These are phyloP conservation scores for Mythimna pallens DNA, from an alignment of 2,888 invertebrate species.

Conservation along the genomic window DNA sequence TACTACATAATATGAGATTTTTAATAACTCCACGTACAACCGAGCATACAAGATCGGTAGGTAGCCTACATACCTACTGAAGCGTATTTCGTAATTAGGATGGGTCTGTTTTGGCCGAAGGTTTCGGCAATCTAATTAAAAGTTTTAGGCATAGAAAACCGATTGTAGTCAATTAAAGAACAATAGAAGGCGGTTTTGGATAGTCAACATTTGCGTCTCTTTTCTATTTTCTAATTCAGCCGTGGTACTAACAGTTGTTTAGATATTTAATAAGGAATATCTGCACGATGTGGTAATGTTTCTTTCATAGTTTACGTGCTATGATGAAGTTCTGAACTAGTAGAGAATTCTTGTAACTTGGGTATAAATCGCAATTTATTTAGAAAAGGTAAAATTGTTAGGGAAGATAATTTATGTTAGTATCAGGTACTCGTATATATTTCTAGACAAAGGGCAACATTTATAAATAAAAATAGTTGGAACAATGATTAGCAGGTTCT, in stretches of 20 bases:
- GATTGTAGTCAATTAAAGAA: constrained; percentile 12
- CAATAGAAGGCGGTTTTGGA: neutral
- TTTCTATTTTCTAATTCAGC: neutral
- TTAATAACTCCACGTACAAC: neutral
- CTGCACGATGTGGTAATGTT: neutral
- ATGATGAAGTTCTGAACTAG: neutral
- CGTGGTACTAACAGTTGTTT: neutral
- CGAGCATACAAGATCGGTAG: neutral
- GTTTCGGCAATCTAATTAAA: constrained; percentile 40
- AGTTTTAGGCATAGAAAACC: constrained; percentile 20
- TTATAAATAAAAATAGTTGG: too few species aligned
- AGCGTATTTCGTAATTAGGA: constrained; percentile 3
- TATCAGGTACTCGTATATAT: too few species aligned
- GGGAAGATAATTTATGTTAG: too few species aligned
- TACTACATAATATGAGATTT: neutral
- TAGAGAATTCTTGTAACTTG: neutral
- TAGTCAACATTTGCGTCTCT: neutral
- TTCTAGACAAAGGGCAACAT: too few species aligned
- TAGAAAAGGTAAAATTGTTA: neutral
- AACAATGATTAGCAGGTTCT: too few species aligned
- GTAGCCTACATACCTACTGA: neutral
- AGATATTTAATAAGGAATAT: neutral
- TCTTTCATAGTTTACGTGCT: neutral
- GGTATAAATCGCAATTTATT: neutral
- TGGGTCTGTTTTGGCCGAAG: constrained; percentile 6